phyloP scores from a whole-genome alignment of 2,113 vertebrate genomes.

The Struthidea cinerea region DNA sequence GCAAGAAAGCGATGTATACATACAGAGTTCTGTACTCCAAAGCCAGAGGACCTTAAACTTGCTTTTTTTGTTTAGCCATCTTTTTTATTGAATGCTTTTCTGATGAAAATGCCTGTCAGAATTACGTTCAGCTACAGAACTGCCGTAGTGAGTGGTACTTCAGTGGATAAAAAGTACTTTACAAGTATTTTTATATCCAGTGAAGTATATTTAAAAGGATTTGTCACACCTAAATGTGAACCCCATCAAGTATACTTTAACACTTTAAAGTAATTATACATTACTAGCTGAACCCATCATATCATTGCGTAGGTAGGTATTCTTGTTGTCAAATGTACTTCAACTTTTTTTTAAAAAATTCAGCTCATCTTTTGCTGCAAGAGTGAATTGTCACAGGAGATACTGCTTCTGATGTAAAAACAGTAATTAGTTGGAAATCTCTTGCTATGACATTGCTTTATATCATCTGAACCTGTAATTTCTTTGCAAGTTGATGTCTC shows the following conservation, averaged over 20 bases:
- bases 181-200: neutral
- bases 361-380: neutral
- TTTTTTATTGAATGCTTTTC: neutral
- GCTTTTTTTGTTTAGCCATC: neutral
- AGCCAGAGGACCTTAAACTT: neutral
- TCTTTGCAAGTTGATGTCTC: neutral
- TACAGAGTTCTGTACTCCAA: neutral
- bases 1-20: rapidly evolving
- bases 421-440: neutral
- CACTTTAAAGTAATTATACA: neutral
- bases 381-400: neutral
- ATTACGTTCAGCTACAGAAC: neutral
- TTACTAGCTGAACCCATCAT: neutral
- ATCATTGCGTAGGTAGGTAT: neutral
- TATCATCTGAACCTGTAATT: constrained; percentile 2
- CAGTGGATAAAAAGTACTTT: neutral
- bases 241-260: neutral
- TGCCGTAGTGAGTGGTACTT: neutral
- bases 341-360: neutral
- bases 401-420: neutral
- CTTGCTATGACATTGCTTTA: neutral
- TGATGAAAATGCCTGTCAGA: neutral
- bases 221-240: neutral
- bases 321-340: neutral
- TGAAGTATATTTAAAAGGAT: neutral